phyloP scores from a whole-genome alignment of 2,113 vertebrate genomes.

The Numenius arquata region DNA sequence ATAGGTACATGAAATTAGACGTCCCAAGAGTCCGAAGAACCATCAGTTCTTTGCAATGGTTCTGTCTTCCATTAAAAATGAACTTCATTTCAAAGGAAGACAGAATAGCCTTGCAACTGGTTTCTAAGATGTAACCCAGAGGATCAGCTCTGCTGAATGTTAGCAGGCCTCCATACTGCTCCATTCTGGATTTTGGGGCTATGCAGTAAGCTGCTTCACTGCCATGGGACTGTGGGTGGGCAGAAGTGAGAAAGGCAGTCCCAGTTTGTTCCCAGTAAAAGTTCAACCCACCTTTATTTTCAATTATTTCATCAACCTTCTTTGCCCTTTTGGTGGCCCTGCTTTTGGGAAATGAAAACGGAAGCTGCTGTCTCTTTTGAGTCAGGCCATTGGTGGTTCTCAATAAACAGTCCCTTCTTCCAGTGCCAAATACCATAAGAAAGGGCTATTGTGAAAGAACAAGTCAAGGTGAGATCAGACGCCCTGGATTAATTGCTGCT shows the following conservation, averaged over 20 bases:
- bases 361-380: neutral
- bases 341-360: neutral
- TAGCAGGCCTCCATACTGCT: neutral
- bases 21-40: neutral
- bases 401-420: neutral
- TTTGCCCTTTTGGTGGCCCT: neutral
- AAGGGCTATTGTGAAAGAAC: neutral
- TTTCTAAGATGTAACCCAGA: neutral
- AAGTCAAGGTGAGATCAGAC: conserved; percentile 25
- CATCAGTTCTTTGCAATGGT: neutral
- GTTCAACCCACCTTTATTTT: neutral
- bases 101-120: neutral
- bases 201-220: neutral
- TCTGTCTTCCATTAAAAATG: neutral
- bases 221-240: neutral
- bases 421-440: neutral
- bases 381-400: neutral
- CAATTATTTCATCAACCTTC: neutral
- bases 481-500: neutral
- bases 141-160: neutral
- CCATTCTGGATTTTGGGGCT: neutral
- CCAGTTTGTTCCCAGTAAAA: neutral
- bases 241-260: neutral
- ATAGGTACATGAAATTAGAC: neutral
- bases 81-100: neutral